Evolutionary conservation across 2,888 invertebrate species (phyloP).

Genomic region (Oscheius sp.): DNA sequence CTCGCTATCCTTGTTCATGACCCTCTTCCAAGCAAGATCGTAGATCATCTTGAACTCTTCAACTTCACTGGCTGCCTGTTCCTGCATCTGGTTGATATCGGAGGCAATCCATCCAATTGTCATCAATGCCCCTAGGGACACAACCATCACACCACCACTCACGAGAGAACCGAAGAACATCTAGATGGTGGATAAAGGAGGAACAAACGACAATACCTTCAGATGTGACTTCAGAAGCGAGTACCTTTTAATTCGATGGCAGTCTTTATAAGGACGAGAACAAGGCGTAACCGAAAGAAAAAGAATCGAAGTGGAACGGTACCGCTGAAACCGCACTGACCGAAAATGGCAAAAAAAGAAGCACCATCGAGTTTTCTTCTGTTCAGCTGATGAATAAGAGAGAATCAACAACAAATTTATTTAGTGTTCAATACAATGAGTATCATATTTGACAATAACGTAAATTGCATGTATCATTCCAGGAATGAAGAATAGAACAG

Average conservation of each 20-base stretch:
- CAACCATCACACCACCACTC: constrained; percentile 6
- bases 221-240: constrained; percentile 7
- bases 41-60: constrained; percentile 22
- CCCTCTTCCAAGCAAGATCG: constrained; percentile 24
- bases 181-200: background rate
- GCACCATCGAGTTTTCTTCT: background rate
- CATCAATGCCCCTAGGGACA: background rate
- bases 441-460: background rate
- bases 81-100: constrained; percentile 19
- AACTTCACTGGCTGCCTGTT: background rate
- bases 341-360: constrained; percentile 2
- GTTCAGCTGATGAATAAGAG: too few species aligned
- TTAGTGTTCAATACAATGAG: background rate
- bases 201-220: background rate
- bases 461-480: background rate
- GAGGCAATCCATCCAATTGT: constrained; percentile 19
- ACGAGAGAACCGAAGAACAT: constrained; percentile 22
- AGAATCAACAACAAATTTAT: constrained; percentile 6
- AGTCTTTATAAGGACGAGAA: background rate
- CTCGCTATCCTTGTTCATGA: constrained; percentile 8
- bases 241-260: background rate
- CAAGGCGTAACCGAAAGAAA: background rate
- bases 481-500: background rate
- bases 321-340: constrained; percentile 20
- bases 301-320: constrained; percentile 12